Conservation (phyloP, 1,140 invertebrate species). For the Heliconius congener region DNA sequence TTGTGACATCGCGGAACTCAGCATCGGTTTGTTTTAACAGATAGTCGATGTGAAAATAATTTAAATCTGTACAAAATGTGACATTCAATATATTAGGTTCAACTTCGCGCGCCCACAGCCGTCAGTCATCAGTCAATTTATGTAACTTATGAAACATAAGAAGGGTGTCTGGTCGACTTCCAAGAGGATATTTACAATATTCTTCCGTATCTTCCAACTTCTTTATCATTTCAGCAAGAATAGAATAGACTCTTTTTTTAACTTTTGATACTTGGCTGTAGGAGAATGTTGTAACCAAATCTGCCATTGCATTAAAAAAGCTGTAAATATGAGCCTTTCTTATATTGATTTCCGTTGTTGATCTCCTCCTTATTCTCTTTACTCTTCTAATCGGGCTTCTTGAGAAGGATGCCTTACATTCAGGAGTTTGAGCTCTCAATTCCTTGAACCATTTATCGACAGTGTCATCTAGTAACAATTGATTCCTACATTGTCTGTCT, state of each 20-base stretch:
- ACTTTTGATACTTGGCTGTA: not conserved
- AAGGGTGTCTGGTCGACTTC: not conserved
- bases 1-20: no score
- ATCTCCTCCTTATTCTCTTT: not conserved
- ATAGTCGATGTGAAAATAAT: no score
- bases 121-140: not conserved
- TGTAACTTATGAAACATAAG: not conserved
- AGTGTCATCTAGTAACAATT: no score
- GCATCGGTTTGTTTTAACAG: no score
- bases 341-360: not conserved
- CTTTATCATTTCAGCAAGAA: not conserved
- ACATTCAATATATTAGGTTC: not conserved
- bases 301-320: not conserved
- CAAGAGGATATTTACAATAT: not conserved
- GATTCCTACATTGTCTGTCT: not conserved
- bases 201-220: not conserved
- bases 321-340: not conserved
- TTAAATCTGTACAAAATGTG: no score
- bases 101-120: not conserved
- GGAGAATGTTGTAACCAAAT: not conserved
- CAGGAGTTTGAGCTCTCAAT: no score
- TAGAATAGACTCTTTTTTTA: not conserved
- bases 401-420: not conserved
- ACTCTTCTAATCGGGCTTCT: not conserved
- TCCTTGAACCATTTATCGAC: no score